Evolutionary conservation across 2,888 invertebrate species (phyloP), one percentile per base, ranked within the genome.

Genomic region (Branchipolynoe longqiensis): DNA sequence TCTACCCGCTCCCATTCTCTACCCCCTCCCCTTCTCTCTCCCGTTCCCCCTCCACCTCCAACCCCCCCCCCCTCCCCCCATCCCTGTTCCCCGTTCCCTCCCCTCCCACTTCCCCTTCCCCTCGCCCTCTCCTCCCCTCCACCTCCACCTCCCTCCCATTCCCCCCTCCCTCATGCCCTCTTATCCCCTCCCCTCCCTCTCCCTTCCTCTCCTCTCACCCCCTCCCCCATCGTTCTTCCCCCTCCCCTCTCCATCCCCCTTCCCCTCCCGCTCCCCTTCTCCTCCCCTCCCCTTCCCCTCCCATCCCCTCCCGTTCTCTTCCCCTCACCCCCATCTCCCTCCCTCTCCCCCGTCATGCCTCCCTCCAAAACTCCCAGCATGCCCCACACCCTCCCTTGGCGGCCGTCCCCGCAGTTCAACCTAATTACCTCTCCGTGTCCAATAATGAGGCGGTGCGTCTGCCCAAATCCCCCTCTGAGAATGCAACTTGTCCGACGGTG

Each of bases 381-480:
- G 12, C 14, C 14, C 62, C 62, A 25, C 25, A 4, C 25, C 31
- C 62, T 31, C 25, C 62, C 31, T 69, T 69, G 69, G 69, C 69
- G 36, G 38, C 36, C 69, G 25, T 6, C 1, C 8, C 14, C 36
- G 22, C n/a, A 38, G 14, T 38, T 12, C 8, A 38, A 3, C 69
- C 69, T 38, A 69, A 69, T 69, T 69, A n/a, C 36, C 69, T 38
- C 18, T 38, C 69, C 33, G 22, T 69, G 69, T 69, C 69, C 69
- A 36, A 69, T 69, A 69, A 69, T 69, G 36, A 69, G 69, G 38
- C 69, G 36, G 14, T 38, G 38, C 38, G 69, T 38, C 69, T 12
- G 14, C 38, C 69, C 33, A 69, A 33, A 33, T 36, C 0, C 1
- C 69, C 69, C 69, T n/a, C n/a, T n/a, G n/a, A 31, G 69, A 69